Conservation (phyloP, 2,888 invertebrate genomes). For the Nemotelus pantherinus region DNA sequence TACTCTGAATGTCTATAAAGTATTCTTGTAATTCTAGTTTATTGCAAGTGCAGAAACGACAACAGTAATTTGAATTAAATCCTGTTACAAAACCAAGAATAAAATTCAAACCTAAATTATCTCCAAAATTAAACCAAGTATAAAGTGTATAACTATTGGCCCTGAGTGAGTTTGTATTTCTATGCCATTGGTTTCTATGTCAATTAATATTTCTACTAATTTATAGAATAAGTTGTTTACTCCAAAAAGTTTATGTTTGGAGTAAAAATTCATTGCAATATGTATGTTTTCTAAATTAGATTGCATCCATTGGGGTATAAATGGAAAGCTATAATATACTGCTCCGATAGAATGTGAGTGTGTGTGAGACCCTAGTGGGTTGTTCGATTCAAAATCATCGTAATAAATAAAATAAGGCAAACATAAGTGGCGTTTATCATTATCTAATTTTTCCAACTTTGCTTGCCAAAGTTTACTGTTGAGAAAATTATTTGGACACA, state of each 20-base stretch:
- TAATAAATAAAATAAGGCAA: constrained; percentile 8
- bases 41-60: background rate
- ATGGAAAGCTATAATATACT: background rate
- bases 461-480: background rate
- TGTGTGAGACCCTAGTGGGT: constrained; percentile 1
- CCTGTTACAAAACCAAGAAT: constrained; percentile 12
- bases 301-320: constrained; percentile 10
- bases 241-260: too few relatives aligned
- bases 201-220: too few relatives aligned
- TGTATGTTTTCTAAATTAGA: background rate
- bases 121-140: constrained; percentile 4
- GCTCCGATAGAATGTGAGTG: constrained; percentile 1
- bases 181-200: background rate
- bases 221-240: too few relatives aligned
- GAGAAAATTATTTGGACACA: background rate
- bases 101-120: constrained; percentile 1
- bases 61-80: background rate
- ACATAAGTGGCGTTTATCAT: background rate
- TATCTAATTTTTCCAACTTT: background rate
- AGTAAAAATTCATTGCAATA: background rate
- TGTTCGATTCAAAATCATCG: background rate
- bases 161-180: constrained; percentile 4
- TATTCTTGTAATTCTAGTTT: background rate
- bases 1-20: background rate
- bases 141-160: background rate